Percentiles rank a stretch among this genome's conserved stretches.
These are phyloP conservation scores for Microhierax caerulescens DNA, from an alignment of 2,797 vertebrate species.

Conservation along the genomic window DNA sequence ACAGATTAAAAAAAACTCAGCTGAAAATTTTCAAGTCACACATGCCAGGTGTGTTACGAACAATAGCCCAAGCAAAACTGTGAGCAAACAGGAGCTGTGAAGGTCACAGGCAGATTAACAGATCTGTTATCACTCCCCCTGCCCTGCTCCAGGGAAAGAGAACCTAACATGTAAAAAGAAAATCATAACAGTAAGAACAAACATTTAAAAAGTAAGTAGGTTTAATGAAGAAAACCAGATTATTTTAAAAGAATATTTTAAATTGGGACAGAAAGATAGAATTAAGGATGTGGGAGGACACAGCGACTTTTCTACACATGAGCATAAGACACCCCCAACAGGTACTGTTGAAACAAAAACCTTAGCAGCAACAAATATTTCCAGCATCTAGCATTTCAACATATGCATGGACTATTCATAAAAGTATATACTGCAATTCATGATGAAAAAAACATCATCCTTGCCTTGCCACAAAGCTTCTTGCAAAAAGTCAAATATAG, in stretches of 20 bases:
- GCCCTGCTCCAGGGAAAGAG: background rate
- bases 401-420: background rate
- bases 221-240: background rate
- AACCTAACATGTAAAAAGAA: background rate
- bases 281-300: background rate
- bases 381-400: background rate
- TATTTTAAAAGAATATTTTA: background rate
- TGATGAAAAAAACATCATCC: background rate
- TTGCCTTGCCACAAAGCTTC: background rate
- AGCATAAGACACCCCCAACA: background rate
- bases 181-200: background rate
- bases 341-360: background rate
- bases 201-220: background rate
- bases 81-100: too few species aligned
- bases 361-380: background rate
- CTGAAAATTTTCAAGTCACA: background rate
- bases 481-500: background rate
- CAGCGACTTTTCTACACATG: background rate
- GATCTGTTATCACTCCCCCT: background rate
- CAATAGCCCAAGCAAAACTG: background rate
- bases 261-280: background rate
- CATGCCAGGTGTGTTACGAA: background rate
- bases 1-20: background rate
- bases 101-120: background rate
- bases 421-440: background rate